Evolutionary conservation across 2,888 invertebrate genomes (phyloP).

Genomic region (Athalia circularis): DNA sequence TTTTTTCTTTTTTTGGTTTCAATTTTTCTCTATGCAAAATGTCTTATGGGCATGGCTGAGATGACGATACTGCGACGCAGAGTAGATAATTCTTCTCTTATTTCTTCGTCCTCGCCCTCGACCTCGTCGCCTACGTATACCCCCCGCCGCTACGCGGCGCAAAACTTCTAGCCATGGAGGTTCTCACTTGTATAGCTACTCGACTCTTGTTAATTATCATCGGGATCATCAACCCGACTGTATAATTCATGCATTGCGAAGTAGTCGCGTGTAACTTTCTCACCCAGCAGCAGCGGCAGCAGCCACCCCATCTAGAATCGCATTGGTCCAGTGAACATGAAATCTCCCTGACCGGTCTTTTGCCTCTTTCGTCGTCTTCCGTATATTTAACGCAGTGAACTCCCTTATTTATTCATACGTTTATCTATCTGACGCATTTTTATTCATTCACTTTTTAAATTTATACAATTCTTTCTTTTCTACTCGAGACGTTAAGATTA

Average conservation of each 20-base stretch:
- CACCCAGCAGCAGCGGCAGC: not conserved
- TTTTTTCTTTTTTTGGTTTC: too few species aligned
- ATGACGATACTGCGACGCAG: too few species aligned
- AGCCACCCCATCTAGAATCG: constrained; percentile 40
- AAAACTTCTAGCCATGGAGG: not conserved
- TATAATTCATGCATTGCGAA: constrained; percentile 44
- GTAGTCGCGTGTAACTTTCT: constrained; percentile 38
- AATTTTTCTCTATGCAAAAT: too few species aligned
- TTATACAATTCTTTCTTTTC: not conserved
- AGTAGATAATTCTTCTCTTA: too few species aligned
- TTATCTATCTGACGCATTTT: not conserved
- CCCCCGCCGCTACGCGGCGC: constrained; percentile 24
- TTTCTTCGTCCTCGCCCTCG: too few species aligned
- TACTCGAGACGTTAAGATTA: too few species aligned
- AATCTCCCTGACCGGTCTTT: constrained; percentile 40
- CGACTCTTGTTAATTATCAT: constrained; percentile 50
- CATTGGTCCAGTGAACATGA: constrained; percentile 40
- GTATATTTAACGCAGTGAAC: not conserved
- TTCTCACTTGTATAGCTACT: too few species aligned
- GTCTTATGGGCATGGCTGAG: too few species aligned
- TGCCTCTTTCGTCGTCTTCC: not conserved
- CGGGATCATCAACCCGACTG: constrained; percentile 45
- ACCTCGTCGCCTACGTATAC: constrained; percentile 23
- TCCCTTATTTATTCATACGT: constrained; percentile 18
- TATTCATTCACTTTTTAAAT: not conserved